Evolutionary conservation across 2,113 vertebrate genomes (phyloP), one percentile per base, ranked within the genome.

Genomic region (Micromys minutus): DNA sequence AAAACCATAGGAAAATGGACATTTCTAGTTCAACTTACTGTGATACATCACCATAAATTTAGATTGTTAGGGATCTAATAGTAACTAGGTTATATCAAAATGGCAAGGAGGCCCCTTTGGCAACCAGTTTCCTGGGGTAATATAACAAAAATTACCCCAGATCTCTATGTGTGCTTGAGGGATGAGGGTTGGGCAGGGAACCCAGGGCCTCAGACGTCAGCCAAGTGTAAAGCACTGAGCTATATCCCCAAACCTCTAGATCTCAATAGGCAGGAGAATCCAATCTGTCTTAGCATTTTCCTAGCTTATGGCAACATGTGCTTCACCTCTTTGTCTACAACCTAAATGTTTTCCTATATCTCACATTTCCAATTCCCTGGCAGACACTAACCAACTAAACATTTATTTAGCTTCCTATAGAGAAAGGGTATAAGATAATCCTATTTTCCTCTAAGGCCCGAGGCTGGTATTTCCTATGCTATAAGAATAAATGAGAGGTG

Each of bases 241-340:
- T 6, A 57, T 5, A 42, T 12, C 65, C 45, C 86, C 50, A 74
- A 26, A 15, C 50, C 50, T 97, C 92, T 95, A 97, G 95, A 93
- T 97, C 94, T 97, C 96, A 97, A 96, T 95, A 97, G 96, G 95
- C 92, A 98, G 92, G 96, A 98, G 97, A 97, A 95, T 77, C 17
- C 63, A 96, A 69, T 84, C 31, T 95, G 87, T 42, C 86, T 96
- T 92, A 52, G 95, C 67, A 36, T 94, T 90, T 92, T 96, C 88
- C 67, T 96, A 87, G 61, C 34, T 86, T 79, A 71, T 87, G 69
- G 75, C 88, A 97, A 93, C 15, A 80, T 96, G 88, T 92, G 94
- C 88, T 97, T 96, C 94, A 93, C 87, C 74, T 96, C 80, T 94
- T 94, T 59, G 90, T 69, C 88, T 97, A 96, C 9, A 75, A 86